Conservation (phyloP, 2,797 vertebrate genomes). For the Spatula clypeata region DNA sequence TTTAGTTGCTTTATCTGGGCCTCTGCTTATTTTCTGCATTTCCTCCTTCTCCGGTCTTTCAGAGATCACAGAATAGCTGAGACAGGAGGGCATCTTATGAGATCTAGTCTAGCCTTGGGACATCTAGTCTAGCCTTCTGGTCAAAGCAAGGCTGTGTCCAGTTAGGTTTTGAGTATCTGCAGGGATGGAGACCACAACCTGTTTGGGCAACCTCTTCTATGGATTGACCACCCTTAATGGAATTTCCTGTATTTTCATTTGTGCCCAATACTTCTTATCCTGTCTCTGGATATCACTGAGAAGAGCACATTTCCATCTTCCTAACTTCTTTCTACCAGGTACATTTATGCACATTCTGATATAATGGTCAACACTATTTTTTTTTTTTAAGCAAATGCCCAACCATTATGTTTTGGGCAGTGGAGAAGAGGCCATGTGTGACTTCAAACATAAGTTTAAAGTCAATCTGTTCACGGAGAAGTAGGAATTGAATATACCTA, state of each 20-base stretch:
- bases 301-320: background rate
- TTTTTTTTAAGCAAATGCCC: background rate
- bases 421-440: background rate
- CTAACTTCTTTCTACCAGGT: background rate
- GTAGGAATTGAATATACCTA: background rate
- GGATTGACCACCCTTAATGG: background rate
- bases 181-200: background rate
- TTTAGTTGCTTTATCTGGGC: background rate
- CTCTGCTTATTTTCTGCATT: background rate
- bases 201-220: background rate
- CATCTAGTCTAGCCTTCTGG: background rate
- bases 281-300: background rate
- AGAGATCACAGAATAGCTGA: background rate
- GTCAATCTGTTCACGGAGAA: background rate
- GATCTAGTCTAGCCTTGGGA: background rate
- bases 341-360: background rate
- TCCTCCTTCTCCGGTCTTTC: background rate
- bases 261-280: background rate
- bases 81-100: background rate
- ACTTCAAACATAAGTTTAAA: background rate
- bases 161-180: background rate
- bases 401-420: background rate
- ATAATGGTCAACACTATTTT: background rate
- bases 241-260: background rate
- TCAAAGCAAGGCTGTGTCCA: background rate